A percentile compares a stretch with the other conserved stretches of the same genome.
Conservation (phyloP, 2,113 vertebrate species). For the Mus pahari region DNA sequence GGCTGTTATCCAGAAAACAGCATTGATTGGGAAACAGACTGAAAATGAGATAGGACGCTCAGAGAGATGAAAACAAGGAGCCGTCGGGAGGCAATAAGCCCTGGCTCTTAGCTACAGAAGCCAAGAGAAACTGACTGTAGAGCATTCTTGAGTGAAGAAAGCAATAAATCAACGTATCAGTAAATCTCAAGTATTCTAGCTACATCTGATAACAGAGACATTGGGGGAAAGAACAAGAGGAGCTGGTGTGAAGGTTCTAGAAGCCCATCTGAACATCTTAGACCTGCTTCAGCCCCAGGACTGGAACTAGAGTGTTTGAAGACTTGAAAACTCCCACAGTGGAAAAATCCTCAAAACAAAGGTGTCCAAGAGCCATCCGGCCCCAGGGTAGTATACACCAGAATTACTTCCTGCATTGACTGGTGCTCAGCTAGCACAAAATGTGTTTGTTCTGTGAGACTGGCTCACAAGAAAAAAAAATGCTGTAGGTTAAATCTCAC, state of each 20-base stretch:
- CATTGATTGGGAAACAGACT: neutral
- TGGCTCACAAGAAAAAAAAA: slow-evolving; percentile 52
- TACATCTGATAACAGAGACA: neutral
- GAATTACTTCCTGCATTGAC: slow-evolving; percentile 53
- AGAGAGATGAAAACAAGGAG: neutral
- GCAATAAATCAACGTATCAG: neutral
- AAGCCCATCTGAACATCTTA: neutral
- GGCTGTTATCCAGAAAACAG: slow-evolving; percentile 10
- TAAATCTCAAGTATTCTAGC: neutral
- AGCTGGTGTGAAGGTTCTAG: neutral
- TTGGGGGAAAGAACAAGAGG: neutral
- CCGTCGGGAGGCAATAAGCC: neutral
- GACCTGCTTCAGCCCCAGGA: neutral
- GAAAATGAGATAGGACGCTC: neutral
- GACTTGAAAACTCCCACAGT: neutral
- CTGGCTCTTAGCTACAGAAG: neutral
- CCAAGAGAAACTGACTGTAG: neutral
- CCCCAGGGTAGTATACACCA: neutral
- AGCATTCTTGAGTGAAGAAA: neutral
- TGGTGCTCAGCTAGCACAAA: slow-evolving; percentile 45
- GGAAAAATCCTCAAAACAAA: slow-evolving; percentile 50
- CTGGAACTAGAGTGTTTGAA: neutral
- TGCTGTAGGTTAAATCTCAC: neutral
- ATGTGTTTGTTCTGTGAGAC: slow-evolving; percentile 15
- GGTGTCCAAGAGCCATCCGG: slow-evolving; percentile 42